phyloP scores from a whole-genome alignment of 2,888 invertebrate species.

The Pandemis cinnamomeana region DNA sequence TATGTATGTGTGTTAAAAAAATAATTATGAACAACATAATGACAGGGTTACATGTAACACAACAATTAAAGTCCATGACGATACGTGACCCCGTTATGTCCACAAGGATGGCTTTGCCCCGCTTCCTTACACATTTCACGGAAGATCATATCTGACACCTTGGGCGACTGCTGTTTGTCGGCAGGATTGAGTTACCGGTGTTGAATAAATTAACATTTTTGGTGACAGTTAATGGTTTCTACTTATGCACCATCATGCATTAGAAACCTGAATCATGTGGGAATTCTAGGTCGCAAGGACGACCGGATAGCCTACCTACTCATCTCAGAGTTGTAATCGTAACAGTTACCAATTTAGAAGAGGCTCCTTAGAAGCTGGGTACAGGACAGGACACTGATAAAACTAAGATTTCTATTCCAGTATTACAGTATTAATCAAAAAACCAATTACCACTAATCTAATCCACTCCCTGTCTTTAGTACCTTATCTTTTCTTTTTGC shows the following conservation, averaged over 20 bases:
- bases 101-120: background rate
- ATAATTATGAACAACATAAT: too few species aligned
- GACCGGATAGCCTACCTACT: too few species aligned
- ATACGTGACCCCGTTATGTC: background rate
- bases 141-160: slow-evolving; percentile 13
- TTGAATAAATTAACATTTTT: slow-evolving; percentile 30
- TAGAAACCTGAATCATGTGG: slow-evolving; percentile 3
- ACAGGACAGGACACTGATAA: too few species aligned
- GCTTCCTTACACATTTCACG: background rate
- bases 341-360: too few species aligned
- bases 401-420: too few species aligned
- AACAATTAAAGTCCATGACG: background rate
- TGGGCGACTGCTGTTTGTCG: slow-evolving; percentile 31
- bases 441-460: too few species aligned
- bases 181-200: slow-evolving; percentile 16
- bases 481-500: too few species aligned
- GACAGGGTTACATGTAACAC: background rate
- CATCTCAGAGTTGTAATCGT: too few species aligned
- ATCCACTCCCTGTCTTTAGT: too few species aligned
- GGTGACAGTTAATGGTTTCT: slow-evolving; percentile 12
- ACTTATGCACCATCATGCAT: background rate
- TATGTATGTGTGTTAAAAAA: too few species aligned
- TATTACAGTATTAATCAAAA: too few species aligned
- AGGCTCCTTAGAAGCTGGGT: too few species aligned
- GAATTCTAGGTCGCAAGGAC: background rate